Evolutionary conservation across 2,888 invertebrate genomes (phyloP), one percentile per base, ranked within the genome.

Genomic region (Alentia gelatinosa): DNA sequence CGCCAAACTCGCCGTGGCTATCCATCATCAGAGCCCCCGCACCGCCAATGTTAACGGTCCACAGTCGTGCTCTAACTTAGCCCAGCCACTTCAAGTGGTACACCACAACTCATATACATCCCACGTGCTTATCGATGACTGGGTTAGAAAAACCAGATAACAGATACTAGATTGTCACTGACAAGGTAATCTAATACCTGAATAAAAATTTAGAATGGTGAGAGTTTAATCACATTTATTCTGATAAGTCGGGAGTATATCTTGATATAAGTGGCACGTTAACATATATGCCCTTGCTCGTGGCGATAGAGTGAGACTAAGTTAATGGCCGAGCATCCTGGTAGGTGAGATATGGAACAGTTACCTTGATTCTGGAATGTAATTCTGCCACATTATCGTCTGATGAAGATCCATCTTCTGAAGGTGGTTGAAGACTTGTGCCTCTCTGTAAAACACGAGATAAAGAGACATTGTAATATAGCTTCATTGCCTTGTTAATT

Each of bases 321-420:
- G n/a, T n/a, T n/a, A n/a, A n/a, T n/a, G n/a, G n/a, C n/a, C n/a
- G n/a, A n/a, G n/a, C n/a, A n/a, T n/a, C n/a, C n/a, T n/a, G n/a
- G n/a, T n/a, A n/a, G n/a, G n/a, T n/a, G 12, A 56, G 56, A 56
- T 56, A 56, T 56, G 19, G 12, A 56, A 56, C 35, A 79, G 37
- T 1, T 79, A 79, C 79, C 79, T 79, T 79, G 79, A 79, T 79
- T 35, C 79, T 35, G 15, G 79, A 35, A 39, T 79, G 79, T 26
- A 79, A 26, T 1, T 79, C 79, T 35, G 79, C 79, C 3, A 79
- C 39, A 39, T 39, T 79, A 23, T 79, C 37, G 39, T 79, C 79
- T 19, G 39, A 39, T 79, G 19, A 1, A 12, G 79, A 1, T 19
- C 39, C 39, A 79, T 79, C 37, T 23, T n/a, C 39, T 79, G 79